Evolutionary conservation across 2,888 invertebrate species (phyloP), one percentile per base, ranked within the genome.

Genomic region (Microplitis manilae): DNA sequence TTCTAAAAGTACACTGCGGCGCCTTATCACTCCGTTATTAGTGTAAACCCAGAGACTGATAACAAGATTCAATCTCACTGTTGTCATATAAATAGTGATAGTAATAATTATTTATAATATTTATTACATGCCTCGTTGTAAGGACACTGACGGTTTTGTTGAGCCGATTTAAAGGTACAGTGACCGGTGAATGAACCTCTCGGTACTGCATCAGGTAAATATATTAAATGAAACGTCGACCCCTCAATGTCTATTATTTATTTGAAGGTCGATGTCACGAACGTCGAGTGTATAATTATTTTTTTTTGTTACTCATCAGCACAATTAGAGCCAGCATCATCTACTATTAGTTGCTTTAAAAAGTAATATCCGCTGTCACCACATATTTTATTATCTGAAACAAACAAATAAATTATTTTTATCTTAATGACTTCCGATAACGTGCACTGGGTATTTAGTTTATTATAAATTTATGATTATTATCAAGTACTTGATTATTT

Each of bases 151-250:
- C 7, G 62, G 20, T 62, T 41, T 73, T 20, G 65, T 39, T 62
- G 38, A 17, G 59, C 6, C 38, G 30, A 2, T 70, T 50, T 1
- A 13, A 17, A 70, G 17, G 73, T 50, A 41, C 50, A 65, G 64
- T 40, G 41, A 73, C 64, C 64, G 65, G 30, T 30, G 30, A 73
- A 59, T 60, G 67, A 65, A 40, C 38, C 20, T 20, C 41, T 30
- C 73, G 67, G 67, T 65, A 67, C 20, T 20, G 30, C 59, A 67
- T 30, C 67, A 65, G 67, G 30, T 15, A 50, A 73, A 40, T 50
- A 40, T 50, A 64, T 73, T 17, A 40, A 64, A 39, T 67, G 59
- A 15, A 73, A 59, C 60, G 30, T 13, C 50, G 67, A 67, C 73
- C 67, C 65, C 50, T 6, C 2, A 62, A 38, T 62, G 15, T 62